Evolutionary conservation across 2,888 invertebrate genomes (phyloP), one percentile per base, ranked within the genome.

Genomic region (Cryptops parisi): DNA sequence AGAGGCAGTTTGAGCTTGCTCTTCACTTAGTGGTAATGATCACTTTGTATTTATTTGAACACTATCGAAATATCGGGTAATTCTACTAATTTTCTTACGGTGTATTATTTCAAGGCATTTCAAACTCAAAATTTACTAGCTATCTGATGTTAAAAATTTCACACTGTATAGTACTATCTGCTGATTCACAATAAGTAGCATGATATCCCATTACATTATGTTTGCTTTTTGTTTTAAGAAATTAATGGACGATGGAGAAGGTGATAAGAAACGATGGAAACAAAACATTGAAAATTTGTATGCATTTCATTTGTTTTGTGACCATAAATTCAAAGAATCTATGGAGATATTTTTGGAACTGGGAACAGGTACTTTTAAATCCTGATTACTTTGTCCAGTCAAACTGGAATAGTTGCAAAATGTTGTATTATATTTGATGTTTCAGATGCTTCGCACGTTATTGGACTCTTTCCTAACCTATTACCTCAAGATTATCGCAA

Each of bases 1-100:
- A 86, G 61, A 90, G 91, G 66, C 87, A 93, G 65, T 98, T 93
- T 70, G 87, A 94, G 67, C 73, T 97, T 54, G 97, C 97, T 2
- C 76, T 94, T 22, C 84, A 86, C 67, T 71, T 96, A 58, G 88
- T 88, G 53, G 93, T 91, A 71, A 74, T 78, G 74, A n/a, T 21
- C 24, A n/a, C n/a, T n/a, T 47, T 39, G n/a, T 38, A 27, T 47
- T 38, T 47, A 6, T 4, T 19, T 3, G 2, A 38, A 17, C 6
- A 6, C 3, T 52, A 22, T n/a, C n/a, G 17, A 2, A 2, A 51
- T 52, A 2, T 23, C n/a, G 44, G n/a, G n/a, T n/a, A n/a, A n/a
- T n/a, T n/a, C n/a, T n/a, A n/a, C n/a, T n/a, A n/a, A n/a, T n/a
- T n/a, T n/a, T n/a, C n/a, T n/a, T n/a, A n/a, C n/a, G n/a, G n/a